Conservation (phyloP, 1,140 invertebrate species). For the Pararge aegeria region DNA sequence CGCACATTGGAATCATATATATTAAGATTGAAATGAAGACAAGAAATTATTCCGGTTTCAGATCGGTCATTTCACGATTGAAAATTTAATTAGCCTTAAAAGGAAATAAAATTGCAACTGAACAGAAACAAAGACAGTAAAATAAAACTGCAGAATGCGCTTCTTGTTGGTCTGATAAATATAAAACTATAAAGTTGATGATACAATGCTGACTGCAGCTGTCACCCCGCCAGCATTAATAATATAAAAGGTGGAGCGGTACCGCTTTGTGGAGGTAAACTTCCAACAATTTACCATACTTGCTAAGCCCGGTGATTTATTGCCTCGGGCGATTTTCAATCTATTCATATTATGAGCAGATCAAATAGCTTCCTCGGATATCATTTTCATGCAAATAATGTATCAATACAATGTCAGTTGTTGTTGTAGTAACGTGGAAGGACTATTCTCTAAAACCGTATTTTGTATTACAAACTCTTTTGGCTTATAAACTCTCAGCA, state of each 20-base stretch:
- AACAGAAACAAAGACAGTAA: not conserved
- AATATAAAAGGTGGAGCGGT: conserved; percentile 3
- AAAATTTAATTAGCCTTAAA: not conserved
- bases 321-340: not conserved
- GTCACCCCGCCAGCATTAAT: not conserved
- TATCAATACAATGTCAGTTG: too few species aligned
- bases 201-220: conserved; percentile 8
- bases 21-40: too few species aligned
- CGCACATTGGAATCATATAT: too few species aligned
- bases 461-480: too few species aligned
- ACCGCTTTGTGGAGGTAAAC: conserved; percentile 8
- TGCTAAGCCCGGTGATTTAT: not conserved
- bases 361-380: not conserved
- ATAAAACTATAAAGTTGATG: conserved; percentile 7
- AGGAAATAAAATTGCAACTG: not conserved
- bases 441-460: too few species aligned
- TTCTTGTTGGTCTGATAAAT: not conserved
- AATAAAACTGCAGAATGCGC: not conserved
- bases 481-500: too few species aligned
- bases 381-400: not conserved
- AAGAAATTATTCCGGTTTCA: too few species aligned
- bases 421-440: too few species aligned
- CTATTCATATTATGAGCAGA: not conserved
- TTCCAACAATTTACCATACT: conserved; percentile 11
- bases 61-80: too few species aligned